Conservation (phyloP, 2,797 vertebrate species). For the Scyliorhinus canicula region DNA sequence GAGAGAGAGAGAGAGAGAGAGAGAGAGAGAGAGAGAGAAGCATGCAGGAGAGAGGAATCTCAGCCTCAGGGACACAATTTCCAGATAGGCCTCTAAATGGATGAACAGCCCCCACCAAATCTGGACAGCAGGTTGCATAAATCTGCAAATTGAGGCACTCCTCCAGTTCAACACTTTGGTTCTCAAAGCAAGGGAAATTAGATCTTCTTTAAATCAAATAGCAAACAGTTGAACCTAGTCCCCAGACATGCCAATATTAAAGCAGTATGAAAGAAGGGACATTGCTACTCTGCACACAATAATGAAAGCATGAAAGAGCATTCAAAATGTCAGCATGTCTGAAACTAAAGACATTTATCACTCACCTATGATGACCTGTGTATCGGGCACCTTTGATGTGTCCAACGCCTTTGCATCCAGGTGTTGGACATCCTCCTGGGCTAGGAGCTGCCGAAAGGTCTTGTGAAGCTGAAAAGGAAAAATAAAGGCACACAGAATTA, state of each 20-base stretch:
- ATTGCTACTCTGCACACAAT: neutral
- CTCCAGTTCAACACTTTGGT: neutral
- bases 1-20: too few species aligned
- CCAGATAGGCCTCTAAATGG: neutral
- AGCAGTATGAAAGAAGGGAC: neutral
- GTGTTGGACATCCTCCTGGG: slow-evolving; percentile 65
- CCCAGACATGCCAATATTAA: neutral
- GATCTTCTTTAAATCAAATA: neutral
- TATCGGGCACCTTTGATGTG: slow-evolving; percentile 69
- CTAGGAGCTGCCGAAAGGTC: slow-evolving; percentile 51
- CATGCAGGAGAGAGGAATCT: neutral
- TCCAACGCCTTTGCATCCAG: slow-evolving; percentile 64
- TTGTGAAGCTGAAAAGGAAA: slow-evolving; percentile 48
- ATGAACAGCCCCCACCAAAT: neutral
- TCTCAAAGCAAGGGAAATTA: neutral
- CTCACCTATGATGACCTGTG: slow-evolving; percentile 67
- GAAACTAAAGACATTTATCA: neutral
- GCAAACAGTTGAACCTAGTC: neutral
- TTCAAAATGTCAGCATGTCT: neutral
- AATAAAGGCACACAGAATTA: neutral
- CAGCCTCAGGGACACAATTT: neutral
- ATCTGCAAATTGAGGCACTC: neutral
- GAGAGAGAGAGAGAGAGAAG: too few species aligned
- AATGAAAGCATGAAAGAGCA: neutral
- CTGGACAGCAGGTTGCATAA: neutral